phyloP scores from a whole-genome alignment of 53 echinoderm and acorn worm genomes.

The Apostichopus leukothele region DNA sequence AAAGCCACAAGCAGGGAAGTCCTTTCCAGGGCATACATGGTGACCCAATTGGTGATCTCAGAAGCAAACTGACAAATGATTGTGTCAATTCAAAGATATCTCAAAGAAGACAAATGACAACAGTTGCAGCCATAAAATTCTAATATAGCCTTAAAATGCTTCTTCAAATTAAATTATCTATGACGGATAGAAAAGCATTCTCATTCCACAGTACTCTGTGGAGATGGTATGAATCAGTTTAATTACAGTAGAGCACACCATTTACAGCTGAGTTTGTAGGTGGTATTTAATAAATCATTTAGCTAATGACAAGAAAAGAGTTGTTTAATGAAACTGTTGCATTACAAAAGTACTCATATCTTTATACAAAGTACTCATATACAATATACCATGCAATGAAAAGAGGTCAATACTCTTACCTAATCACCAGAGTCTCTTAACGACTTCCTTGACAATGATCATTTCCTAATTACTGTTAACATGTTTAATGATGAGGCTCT shows the following conservation, averaged over 20 bases:
- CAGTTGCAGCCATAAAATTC: conserved; percentile 34
- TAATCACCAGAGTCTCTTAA: no score
- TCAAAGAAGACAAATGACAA: conserved; percentile 13
- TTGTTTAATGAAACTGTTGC: no score
- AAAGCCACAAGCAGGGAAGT: conserved; percentile 32
- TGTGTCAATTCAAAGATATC: conserved; percentile 23
- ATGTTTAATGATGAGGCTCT: no score
- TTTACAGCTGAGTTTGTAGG: background rate
- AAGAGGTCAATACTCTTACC: no score
- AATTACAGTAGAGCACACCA: background rate
- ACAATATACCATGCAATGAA: no score
- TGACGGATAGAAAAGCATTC: background rate
- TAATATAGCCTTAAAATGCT: background rate
- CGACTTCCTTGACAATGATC: no score
- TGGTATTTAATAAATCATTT: conserved; percentile 8
- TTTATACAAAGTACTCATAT: no score
- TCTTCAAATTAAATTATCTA: background rate
- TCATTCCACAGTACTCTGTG: background rate
- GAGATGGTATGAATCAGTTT: background rate
- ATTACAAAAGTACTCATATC: no score
- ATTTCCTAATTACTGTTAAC: no score
- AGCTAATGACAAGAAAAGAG: background rate
- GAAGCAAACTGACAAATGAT: conserved; percentile 37
- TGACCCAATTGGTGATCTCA: conserved; percentile 12
- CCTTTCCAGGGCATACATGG: conserved; percentile 28